These are phyloP conservation scores for Amia ocellicauda DNA, from an alignment of 2,113 vertebrate species.

Conservation along the genomic window DNA sequence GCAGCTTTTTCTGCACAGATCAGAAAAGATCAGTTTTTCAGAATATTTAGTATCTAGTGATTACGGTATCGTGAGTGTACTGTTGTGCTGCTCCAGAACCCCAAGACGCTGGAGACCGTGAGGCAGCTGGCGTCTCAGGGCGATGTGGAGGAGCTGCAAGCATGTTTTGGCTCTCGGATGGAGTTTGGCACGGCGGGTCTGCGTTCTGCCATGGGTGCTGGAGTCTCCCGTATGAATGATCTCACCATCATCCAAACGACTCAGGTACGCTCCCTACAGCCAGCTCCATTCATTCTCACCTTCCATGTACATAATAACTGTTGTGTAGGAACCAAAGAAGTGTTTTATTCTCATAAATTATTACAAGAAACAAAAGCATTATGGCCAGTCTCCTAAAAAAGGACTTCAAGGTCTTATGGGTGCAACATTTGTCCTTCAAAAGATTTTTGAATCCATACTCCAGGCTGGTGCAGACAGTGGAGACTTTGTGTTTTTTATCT, in stretches of 20 bases:
- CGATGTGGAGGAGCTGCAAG: slow-evolving; percentile 66
- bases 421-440: too few species aligned
- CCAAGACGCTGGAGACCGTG: slow-evolving; percentile 73
- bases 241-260: slow-evolving; percentile 97
- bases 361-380: too few species aligned
- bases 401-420: too few species aligned
- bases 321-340: too few species aligned
- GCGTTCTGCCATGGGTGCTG: slow-evolving; percentile 87
- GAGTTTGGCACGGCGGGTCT: slow-evolving; percentile 94
- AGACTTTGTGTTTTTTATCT: too few species aligned
- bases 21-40: background rate
- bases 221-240: slow-evolving; percentile 88
- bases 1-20: background rate
- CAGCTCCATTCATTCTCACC: too few species aligned
- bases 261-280: slow-evolving; percentile 66
- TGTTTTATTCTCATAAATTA: too few species aligned
- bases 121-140: slow-evolving; percentile 67
- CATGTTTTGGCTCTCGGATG: slow-evolving; percentile 85
- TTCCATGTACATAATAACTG: too few species aligned
- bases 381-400: too few species aligned
- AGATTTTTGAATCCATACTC: too few species aligned
- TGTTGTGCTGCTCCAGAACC: slow-evolving; percentile 69
- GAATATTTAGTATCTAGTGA: background rate
- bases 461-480: too few species aligned
- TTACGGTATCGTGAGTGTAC: background rate